Evolutionary conservation across 2,113 vertebrate species (phyloP).

Genomic region (Propithecus coquereli): DNA sequence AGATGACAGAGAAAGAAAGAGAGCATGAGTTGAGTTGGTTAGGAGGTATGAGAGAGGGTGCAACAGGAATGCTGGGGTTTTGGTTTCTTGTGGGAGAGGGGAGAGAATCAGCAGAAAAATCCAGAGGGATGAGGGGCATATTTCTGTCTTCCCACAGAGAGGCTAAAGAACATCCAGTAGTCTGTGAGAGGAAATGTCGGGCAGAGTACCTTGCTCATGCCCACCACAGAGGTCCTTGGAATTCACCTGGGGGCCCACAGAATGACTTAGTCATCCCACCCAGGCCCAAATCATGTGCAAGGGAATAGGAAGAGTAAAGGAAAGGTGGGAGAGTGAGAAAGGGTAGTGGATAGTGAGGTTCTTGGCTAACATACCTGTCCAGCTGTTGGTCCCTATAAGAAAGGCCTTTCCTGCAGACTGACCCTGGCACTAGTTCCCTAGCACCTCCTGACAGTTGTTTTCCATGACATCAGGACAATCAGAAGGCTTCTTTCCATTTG

Average conservation of each 20-base stretch:
- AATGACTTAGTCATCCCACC: conserved; percentile 70
- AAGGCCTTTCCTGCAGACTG: conserved; percentile 85
- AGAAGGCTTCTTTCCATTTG: conserved; percentile 83
- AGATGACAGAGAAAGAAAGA: conserved; percentile 73
- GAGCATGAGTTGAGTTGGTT: conserved; percentile 35
- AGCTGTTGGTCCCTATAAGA: conserved; percentile 84
- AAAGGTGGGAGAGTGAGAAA: conserved; percentile 60
- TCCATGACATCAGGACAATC: conserved; percentile 82
- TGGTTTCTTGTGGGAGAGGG: conserved; percentile 34
- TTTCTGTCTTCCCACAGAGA: conserved; percentile 56
- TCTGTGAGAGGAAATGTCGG: conserved; percentile 35
- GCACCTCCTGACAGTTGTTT: conserved; percentile 83
- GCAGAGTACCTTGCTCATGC: conserved; percentile 41
- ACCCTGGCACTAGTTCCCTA: conserved; percentile 89
- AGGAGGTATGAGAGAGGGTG: neutral
- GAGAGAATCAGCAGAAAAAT: conserved; percentile 56
- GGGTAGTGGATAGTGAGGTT: conserved; percentile 65
- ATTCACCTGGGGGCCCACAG: conserved; percentile 63
- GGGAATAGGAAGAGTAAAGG: conserved; percentile 48
- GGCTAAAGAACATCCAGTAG: conserved; percentile 44
- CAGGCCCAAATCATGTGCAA: conserved; percentile 62
- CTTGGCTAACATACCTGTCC: conserved; percentile 87
- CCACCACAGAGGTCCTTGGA: conserved; percentile 43
- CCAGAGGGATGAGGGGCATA: conserved; percentile 6
- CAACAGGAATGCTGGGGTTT: conserved; percentile 53